A percentile compares a stretch with the other conserved stretches of the same genome.
Evolutionary conservation across 2,888 invertebrate genomes (phyloP).

Genomic region (Pachydiplax longipennis): DNA sequence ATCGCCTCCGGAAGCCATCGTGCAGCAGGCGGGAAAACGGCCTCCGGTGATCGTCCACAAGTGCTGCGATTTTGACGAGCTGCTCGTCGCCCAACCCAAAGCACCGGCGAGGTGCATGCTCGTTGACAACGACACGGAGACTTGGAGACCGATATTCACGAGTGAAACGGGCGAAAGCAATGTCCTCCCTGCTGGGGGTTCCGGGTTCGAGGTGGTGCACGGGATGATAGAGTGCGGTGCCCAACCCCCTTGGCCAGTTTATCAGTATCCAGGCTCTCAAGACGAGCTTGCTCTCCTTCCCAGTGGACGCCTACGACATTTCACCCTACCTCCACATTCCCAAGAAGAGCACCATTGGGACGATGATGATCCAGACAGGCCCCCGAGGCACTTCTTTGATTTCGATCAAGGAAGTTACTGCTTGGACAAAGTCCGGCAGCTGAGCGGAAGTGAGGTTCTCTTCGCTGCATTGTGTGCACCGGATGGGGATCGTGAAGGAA

Average conservation of each 20-base stretch:
- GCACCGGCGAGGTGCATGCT: conserved; percentile 63
- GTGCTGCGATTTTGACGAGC: conserved; percentile 78
- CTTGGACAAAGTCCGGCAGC: conserved; percentile 74
- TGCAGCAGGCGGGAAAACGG: background rate
- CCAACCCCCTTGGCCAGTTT: conserved; percentile 73
- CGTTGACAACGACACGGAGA: conserved; percentile 65
- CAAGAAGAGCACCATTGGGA: conserved; percentile 61
- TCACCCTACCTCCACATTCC: conserved; percentile 62
- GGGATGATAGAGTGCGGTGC: conserved; percentile 76
- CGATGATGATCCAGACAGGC: conserved; percentile 56
- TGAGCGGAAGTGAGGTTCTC: conserved; percentile 65
- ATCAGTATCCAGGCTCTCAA: conserved; percentile 67
- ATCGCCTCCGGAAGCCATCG: conserved; percentile 6
- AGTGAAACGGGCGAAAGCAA: conserved; percentile 65
- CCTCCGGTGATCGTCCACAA: conserved; percentile 70
- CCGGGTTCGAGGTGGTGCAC: conserved; percentile 64
- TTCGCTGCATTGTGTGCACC: conserved; percentile 80
- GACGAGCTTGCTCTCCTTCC: conserved; percentile 71
- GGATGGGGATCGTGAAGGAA: conserved; percentile 60
- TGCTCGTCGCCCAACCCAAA: conserved; percentile 67
- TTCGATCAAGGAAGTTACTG: conserved; percentile 81
- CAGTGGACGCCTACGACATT: conserved; percentile 77
- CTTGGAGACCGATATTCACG: conserved; percentile 71
- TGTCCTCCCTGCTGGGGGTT: background rate
- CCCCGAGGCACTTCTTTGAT: conserved; percentile 67